phyloP scores from a whole-genome alignment of 1,140 invertebrate genomes.

The Ectropis grisescens region DNA sequence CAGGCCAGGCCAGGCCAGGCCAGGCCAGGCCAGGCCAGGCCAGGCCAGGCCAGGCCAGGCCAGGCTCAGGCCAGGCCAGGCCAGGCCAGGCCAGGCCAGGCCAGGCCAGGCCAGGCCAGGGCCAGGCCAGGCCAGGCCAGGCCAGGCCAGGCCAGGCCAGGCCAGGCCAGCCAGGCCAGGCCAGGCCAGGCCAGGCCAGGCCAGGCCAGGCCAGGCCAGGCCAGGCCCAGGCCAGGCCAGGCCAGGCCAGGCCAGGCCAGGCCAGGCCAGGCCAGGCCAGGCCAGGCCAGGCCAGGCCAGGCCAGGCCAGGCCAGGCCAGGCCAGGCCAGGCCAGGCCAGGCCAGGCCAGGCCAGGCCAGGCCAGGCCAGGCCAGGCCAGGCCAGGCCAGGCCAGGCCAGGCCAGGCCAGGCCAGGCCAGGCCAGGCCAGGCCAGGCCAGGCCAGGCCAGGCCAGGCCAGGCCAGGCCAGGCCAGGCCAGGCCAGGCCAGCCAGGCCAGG shows the following conservation, averaged over 20 bases:
- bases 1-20: slow-evolving; percentile 17
- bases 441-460: slow-evolving; percentile 3
- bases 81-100: slow-evolving; percentile 19
- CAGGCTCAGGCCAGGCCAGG: slow-evolving; percentile 19
- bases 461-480: slow-evolving; percentile 5
- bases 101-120: no score
- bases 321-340: slow-evolving; percentile 29
- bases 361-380: slow-evolving; percentile 34
- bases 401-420: slow-evolving; percentile 11
- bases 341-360: slow-evolving; percentile 38
- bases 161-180: no score
- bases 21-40: no score
- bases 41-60: slow-evolving; percentile 9
- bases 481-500: no score
- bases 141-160: slow-evolving; percentile 16
- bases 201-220: slow-evolving; percentile 16
- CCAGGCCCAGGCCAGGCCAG: no score
- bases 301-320: slow-evolving; percentile 15
- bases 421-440: slow-evolving; percentile 5
- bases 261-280: no score
- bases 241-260: no score
- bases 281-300: slow-evolving; percentile 10
- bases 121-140: slow-evolving; percentile 16
- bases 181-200: slow-evolving; percentile 10
- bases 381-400: slow-evolving; percentile 34